Conservation (phyloP, 1,140 invertebrate genomes). For the Melitaea cinxia region DNA sequence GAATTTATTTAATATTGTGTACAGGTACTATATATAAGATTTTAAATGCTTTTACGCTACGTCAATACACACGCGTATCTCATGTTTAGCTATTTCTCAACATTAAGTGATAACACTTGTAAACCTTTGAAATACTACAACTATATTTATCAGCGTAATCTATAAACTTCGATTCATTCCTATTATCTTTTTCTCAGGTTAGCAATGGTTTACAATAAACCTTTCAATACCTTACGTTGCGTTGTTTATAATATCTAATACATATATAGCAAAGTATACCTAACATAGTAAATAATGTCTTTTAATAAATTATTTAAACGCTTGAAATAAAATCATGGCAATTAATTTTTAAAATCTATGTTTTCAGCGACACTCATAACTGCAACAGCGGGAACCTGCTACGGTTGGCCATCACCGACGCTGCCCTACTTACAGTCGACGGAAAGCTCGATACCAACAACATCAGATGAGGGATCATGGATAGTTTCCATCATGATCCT, state of each 20-base stretch:
- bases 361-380: conserved; percentile 79
- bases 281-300: too few species aligned
- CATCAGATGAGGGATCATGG: conserved; percentile 84
- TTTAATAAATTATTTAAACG: too few species aligned
- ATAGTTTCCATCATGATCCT: conserved; percentile 83
- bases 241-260: too few species aligned
- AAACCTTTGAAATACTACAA: conserved; percentile 17
- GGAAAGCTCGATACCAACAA: conserved; percentile 79
- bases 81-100: conserved; percentile 2
- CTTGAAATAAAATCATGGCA: too few species aligned
- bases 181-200: conserved; percentile 20
- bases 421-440: conserved; percentile 74
- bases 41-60: not conserved
- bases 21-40: too few species aligned
- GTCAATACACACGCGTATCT: not conserved
- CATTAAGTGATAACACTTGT: conserved; percentile 12
- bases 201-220: conserved; percentile 39
- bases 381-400: conserved; percentile 79
- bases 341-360: conserved; percentile 33
- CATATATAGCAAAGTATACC: too few species aligned
- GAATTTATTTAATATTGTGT: too few species aligned
- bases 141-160: conserved; percentile 25
- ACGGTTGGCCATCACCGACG: conserved; percentile 84
- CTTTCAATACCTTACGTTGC: too few species aligned
- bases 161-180: conserved; percentile 21